These are phyloP conservation scores for Tamias sibiricus DNA, from an alignment of 2,113 vertebrate species.

Conservation along the genomic window DNA sequence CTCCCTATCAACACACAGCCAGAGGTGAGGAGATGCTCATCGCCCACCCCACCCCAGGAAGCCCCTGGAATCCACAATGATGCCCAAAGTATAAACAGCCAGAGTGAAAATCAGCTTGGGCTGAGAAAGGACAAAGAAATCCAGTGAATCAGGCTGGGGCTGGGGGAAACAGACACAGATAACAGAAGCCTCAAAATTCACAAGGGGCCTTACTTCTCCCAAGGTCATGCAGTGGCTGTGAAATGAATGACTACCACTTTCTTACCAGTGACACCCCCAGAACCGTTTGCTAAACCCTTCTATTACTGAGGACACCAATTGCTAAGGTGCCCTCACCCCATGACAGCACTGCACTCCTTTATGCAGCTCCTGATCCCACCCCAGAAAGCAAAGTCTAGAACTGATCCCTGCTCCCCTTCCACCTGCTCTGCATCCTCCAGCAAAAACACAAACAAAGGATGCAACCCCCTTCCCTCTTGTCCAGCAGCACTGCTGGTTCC, in stretches of 20 bases:
- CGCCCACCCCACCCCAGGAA: background rate
- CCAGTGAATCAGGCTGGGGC: background rate
- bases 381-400: background rate
- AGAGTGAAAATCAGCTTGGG: background rate
- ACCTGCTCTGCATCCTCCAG: background rate
- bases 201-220: background rate
- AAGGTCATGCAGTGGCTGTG: background rate
- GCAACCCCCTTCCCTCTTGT: background rate
- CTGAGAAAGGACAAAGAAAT: background rate
- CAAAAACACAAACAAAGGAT: too few relatives aligned
- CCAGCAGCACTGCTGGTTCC: background rate
- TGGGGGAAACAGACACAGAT: background rate
- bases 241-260: background rate
- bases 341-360: background rate
- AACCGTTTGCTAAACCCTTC: fast-evolving
- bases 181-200: background rate
- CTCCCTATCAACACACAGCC: background rate
- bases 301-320: fast-evolving
- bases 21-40: background rate
- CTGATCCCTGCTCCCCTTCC: fast-evolving
- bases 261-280: fast-evolving
- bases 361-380: background rate
- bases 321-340: fast-evolving
- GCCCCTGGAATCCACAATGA: background rate
- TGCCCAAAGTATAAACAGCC: background rate